Evolutionary conservation across 2,888 invertebrate species (phyloP).

Genomic region (Hypercompe scribonia): DNA sequence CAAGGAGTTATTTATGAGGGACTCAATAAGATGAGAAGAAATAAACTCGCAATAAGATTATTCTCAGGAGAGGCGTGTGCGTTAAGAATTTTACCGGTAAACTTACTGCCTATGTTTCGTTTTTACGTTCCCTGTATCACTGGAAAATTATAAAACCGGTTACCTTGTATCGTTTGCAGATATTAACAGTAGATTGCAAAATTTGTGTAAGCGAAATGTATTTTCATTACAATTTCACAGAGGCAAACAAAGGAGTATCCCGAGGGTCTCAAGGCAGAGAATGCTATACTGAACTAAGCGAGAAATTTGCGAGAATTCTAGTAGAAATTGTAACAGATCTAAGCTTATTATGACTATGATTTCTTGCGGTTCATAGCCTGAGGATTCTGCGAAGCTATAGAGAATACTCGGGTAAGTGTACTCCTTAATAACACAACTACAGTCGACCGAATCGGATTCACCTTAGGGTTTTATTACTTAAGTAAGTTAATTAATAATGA

Average conservation of each 20-base stretch:
- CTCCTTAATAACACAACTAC: conserved; percentile 36
- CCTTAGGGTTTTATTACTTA: conserved; percentile 19
- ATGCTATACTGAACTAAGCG: conserved; percentile 24
- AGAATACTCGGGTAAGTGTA: conserved; percentile 43
- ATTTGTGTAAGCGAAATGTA: conserved; percentile 24
- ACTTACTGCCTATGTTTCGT: conserved; percentile 16
- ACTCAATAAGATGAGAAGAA: conserved; percentile 17
- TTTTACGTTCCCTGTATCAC: conserved; percentile 11
- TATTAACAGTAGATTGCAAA: conserved; percentile 19
- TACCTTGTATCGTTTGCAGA: background rate
- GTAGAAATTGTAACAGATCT: conserved; percentile 18
- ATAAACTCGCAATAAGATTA: conserved; percentile 21
- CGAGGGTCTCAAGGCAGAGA: conserved; percentile 26
- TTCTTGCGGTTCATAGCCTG: conserved; percentile 37
- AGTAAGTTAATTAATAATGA: conserved; percentile 31
- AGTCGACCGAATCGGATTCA: conserved; percentile 42
- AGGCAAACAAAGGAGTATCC: conserved; percentile 39
- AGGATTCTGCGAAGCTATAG: conserved; percentile 36
- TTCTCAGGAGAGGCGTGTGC: conserved; percentile 7
- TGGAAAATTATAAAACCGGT: conserved; percentile 11
- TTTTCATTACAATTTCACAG: conserved; percentile 33
- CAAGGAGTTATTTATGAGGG: conserved; percentile 9
- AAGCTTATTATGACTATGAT: conserved; percentile 40
- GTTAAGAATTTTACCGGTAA: conserved; percentile 13
- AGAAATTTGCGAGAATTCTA: conserved; percentile 14